Percentiles rank a stretch among this genome's conserved stretches.
These are phyloP conservation scores for Asteroscopus sphinx DNA, from an alignment of 2,888 invertebrate species.

Conservation along the genomic window DNA sequence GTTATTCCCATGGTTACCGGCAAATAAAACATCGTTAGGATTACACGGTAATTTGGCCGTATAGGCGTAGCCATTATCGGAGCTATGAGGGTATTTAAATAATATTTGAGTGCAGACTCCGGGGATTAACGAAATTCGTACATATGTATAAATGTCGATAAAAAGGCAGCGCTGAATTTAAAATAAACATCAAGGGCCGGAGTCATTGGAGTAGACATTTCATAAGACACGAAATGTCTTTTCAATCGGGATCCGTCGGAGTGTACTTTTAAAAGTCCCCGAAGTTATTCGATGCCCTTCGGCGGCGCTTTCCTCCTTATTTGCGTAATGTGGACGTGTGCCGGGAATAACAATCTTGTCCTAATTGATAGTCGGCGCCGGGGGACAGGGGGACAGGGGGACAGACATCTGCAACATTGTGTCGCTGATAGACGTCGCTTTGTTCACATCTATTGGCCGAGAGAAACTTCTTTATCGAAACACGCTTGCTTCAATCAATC, in stretches of 20 bases:
- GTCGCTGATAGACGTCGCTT: neutral
- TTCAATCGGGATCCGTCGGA: conserved; percentile 45
- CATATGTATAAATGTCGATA: conserved; percentile 21
- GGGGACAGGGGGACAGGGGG: conserved; percentile 15
- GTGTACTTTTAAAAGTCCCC: conserved; percentile 45
- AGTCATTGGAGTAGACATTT: conserved; percentile 29
- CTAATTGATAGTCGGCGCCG: conserved; percentile 51
- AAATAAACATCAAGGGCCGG: conserved; percentile 41
- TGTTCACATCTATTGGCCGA: neutral
- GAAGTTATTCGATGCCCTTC: conserved; percentile 53
- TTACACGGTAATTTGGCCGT: conserved; percentile 34
- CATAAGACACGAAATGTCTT: conserved; percentile 49
- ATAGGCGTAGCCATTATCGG: conserved; percentile 21
- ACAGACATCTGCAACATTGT: conserved; percentile 24
- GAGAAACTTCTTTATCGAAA: neutral
- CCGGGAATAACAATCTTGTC: conserved; percentile 53
- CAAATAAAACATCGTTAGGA: conserved; percentile 58
- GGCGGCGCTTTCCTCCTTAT: conserved; percentile 51
- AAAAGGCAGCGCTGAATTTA: conserved; percentile 29
- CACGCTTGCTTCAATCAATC: neutral
- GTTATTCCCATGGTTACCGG: conserved; percentile 69
- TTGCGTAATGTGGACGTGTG: conserved; percentile 59
- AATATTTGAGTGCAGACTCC: conserved; percentile 22
- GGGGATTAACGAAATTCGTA: conserved; percentile 27
- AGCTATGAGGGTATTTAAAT: conserved; percentile 29